phyloP scores from a whole-genome alignment of 2,113 vertebrate genomes.

The Axis porcinus region DNA sequence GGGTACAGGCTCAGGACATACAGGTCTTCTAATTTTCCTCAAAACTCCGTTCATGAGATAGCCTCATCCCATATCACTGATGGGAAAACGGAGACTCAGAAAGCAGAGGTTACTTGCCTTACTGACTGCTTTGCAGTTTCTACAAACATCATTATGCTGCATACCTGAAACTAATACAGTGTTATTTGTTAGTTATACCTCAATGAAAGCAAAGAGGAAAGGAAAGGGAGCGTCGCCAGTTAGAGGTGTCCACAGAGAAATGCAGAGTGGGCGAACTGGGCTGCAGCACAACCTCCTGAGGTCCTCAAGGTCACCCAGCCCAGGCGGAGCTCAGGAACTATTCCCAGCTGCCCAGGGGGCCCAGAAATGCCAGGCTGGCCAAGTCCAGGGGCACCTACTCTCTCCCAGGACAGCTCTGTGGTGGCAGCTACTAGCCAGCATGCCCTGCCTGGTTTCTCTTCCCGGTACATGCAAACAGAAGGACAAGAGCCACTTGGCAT shows the following conservation, averaged over 20 bases:
- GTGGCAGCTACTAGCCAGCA: not conserved
- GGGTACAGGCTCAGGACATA: too few relatives aligned
- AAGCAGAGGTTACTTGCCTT: not conserved
- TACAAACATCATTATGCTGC: not conserved
- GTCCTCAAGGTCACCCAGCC: not conserved
- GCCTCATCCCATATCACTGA: not conserved
- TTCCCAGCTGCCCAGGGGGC: not conserved
- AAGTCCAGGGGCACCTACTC: not conserved
- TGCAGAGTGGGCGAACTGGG: not conserved
- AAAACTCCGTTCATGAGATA: not conserved
- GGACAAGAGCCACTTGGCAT: not conserved
- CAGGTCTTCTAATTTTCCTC: not conserved
- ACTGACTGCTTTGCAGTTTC: not conserved
- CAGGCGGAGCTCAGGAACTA: rapidly evolving
- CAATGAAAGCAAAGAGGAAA: not conserved
- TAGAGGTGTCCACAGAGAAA: not conserved
- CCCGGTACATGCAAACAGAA: not conserved
- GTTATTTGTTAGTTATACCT: not conserved
- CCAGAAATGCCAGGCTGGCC: not conserved
- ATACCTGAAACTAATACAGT: not conserved
- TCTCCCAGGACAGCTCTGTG: not conserved
- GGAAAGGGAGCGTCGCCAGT: not conserved
- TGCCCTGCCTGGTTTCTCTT: not conserved
- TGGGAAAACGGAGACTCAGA: not conserved
- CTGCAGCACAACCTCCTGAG: not conserved